These are phyloP conservation scores for Biston betularia DNA, from an alignment of 2,888 invertebrate species.

Conservation along the genomic window DNA sequence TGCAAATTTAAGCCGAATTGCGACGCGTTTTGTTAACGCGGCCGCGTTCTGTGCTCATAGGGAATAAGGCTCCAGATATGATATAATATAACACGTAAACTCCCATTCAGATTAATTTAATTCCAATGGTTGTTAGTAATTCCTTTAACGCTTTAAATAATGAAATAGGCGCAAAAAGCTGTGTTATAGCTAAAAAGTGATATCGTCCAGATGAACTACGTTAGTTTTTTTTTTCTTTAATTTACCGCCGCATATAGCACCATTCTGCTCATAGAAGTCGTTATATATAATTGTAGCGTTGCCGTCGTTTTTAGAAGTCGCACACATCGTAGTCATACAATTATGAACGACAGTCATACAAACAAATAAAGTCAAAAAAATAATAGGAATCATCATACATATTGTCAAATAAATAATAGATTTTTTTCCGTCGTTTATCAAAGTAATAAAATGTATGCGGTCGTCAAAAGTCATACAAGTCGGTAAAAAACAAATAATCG, in stretches of 20 bases:
- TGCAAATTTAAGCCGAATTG: no score
- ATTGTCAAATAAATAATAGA: not conserved
- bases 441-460: not conserved
- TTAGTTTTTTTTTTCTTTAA: constrained; percentile 1
- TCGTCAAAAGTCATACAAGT: not conserved
- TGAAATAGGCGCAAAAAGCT: not conserved
- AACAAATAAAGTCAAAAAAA: not conserved
- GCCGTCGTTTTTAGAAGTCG: constrained; percentile 7
- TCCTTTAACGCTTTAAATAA: not conserved
- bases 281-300: not conserved
- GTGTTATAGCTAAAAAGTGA: constrained; percentile 2
- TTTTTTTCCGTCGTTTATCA: not conserved
- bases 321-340: not conserved
- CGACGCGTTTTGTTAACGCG: no score
- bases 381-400: not conserved
- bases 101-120: no score
- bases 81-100: no score
- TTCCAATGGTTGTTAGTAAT: no score
- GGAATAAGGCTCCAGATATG: no score
- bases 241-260: not conserved
- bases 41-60: no score
- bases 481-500: not conserved
- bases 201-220: constrained; percentile 4
- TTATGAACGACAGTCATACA: not conserved
- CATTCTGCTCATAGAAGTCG: constrained; percentile 8